Evolutionary conservation across 2,888 invertebrate genomes (phyloP), one percentile per base, ranked within the genome.

Genomic region (Trachelus troglodyta): DNA sequence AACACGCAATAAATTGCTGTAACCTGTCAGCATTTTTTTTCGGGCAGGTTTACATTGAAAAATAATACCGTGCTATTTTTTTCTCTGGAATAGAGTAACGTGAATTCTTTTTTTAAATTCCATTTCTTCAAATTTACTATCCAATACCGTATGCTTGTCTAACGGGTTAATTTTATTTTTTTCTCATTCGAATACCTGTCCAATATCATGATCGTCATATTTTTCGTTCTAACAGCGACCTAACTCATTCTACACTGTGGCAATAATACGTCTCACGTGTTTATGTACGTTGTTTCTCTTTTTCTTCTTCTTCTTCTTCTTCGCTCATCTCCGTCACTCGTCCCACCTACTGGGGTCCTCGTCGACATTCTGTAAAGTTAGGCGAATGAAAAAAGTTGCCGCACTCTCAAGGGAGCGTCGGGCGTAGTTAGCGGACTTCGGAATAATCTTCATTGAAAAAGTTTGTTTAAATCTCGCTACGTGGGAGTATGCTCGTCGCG

Each of bases 401-500:
- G 81, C 81, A 86, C 85, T 34, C 89, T 87, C 86, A 82, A 87
- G 88, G 86, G 88, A 88, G 83, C 83, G 80, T 75, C 82, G 83
- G 84, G 85, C 87, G 90, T 88, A 90, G 90, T 90, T 90, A 90
- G 87, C 86, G 83, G 85, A 88, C 89, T 88, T 87, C 82, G 84
- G 86, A 88, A 90, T 90, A 90, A 90, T 90, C 90, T 91, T 91
- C 90, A 91, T 91, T 90, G 90, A 89, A 90, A 91, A 91, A 91
- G 90, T 91, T 90, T 84, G 81, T 78, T 79, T 81, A 78, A 79
- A 84, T 75, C 71, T 77, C 33, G 77, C 75, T 34, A 71, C 75
- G 75, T 34, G 71, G 12, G 71, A 71, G 71, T 71, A 34, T 12
- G 71, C 31, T 71, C 71, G 71, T 31, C 71, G 31, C 71, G 71